Conservation (phyloP, 2,113 vertebrate species). For the Strix uralensis region DNA sequence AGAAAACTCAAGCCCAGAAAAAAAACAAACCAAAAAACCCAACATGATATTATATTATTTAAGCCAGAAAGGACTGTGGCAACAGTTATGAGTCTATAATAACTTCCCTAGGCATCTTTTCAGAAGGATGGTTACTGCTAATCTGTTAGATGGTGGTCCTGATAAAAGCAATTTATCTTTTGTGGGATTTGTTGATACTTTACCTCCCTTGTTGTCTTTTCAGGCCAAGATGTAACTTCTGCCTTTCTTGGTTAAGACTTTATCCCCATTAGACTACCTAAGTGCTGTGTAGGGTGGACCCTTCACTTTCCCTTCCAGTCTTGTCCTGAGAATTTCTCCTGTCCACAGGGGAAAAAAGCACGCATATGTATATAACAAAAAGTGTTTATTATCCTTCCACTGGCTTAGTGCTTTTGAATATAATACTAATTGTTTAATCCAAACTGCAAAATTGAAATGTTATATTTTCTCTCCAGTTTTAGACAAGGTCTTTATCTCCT, state of each 20-base stretch:
- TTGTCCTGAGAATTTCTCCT: neutral
- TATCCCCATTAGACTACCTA: neutral
- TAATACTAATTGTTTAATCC: neutral
- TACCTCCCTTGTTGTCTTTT: neutral
- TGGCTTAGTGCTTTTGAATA: neutral
- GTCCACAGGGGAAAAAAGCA: neutral
- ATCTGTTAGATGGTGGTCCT: neutral
- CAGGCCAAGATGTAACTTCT: neutral
- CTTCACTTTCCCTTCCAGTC: neutral
- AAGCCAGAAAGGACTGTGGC: neutral
- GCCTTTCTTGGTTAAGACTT: neutral
- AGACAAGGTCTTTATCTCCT: neutral
- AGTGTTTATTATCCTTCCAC: neutral
- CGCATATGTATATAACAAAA: accelerated
- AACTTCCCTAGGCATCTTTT: neutral
- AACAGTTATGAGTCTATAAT: neutral
- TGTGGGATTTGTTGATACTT: neutral
- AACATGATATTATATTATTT: neutral
- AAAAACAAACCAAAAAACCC: accelerated
- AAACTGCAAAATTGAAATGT: neutral
- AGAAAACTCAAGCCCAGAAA: neutral
- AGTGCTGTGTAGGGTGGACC: neutral
- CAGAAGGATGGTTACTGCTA: neutral
- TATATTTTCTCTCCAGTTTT: neutral
- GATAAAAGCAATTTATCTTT: neutral